Evolutionary conservation across 2,797 vertebrate genomes (phyloP), one percentile per base, ranked within the genome.

Genomic region (Acridotheres tristis): DNA sequence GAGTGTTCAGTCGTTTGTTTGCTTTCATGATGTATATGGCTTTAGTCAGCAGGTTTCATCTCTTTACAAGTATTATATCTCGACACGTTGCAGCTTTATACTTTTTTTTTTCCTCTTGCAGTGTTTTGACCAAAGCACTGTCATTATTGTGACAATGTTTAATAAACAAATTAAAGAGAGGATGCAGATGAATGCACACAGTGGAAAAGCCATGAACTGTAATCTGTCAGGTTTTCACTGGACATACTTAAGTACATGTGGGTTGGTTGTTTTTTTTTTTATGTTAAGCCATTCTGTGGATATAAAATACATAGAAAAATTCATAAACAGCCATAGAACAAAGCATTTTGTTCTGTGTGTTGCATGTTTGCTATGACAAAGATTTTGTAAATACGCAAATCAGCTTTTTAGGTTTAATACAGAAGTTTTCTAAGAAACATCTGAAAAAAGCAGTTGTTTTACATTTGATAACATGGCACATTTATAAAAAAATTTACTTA

Each of bases 361-460:
- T 98, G 98, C 98, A 97, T 98, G 98, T 98, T 98, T 97, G 97
- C 96, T 98, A 96, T 90, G 96, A 97, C 93, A 96, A 97, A 97
- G 97, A 97, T 98, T 98, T 98, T 98, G 98, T 98, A 98, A 98
- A 98, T 98, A 98, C 55, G 97, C 98, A 98, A 93, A 98, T 98
- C 97, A 97, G 97, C 98, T 98, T 98, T 97, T 96, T 97, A 97
- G 95, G 97, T 97, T 98, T 98, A 97, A 97, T 98, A 97, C 95
- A 87, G 72, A 97, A 83, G 43, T 97, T 98, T 98, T 98, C 81
- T 98, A 97, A 91, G 91, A 96, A 95, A 96, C 74, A 47, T 94
- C 96, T 94, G 90, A 89, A 91, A 96, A 96, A 91, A 95, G n/a
- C 78, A 54, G 93, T 82, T 89, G 86, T 94, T 96, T 96, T 97